A percentile compares a stretch with the other conserved stretches of the same genome.
Evolutionary conservation across 37 sponge, comb jelly and placozoan genomes (phyloP).

Genomic region (Haliclona indistincta): DNA sequence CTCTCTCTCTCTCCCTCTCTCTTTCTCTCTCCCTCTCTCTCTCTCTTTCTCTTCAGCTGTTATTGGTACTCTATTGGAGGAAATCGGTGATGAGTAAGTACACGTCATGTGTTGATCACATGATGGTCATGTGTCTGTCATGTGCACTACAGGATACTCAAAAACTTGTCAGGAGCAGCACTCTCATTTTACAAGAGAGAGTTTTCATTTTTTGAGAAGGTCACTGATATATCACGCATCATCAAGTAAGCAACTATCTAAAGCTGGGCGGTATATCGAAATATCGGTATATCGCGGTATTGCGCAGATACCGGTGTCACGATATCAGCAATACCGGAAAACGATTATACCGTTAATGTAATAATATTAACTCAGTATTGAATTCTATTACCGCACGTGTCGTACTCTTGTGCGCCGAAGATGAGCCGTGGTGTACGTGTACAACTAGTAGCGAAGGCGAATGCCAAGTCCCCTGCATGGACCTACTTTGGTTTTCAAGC

Average conservation of each 20-base stretch:
- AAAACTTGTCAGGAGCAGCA: constrained; percentile 71
- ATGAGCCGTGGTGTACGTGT: background rate
- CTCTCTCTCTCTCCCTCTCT: no score
- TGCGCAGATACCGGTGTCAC: no score
- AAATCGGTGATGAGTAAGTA: constrained; percentile 38
- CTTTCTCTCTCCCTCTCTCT: no score
- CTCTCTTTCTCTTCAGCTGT: constrained; percentile 34
- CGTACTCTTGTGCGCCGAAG: background rate
- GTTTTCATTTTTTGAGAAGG: constrained; percentile 90
- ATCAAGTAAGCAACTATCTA: constrained; percentile 79
- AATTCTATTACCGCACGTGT: no score
- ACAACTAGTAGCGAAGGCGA: no score
- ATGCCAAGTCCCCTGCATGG: background rate
- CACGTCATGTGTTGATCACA: no score
- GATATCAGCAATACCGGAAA: no score
- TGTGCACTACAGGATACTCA: constrained; percentile 52
- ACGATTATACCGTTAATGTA: no score
- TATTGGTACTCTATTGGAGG: constrained; percentile 56
- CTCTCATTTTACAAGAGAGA: constrained; percentile 90
- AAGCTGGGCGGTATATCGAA: background rate
- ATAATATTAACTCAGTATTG: no score
- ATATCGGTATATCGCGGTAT: background rate
- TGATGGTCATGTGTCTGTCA: background rate
- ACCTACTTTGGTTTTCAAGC: constrained; percentile 2
- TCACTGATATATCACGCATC: constrained; percentile 90